These are phyloP conservation scores for Monoplex corrugatus DNA, from an alignment of 2,888 invertebrate species.

Conservation along the genomic window DNA sequence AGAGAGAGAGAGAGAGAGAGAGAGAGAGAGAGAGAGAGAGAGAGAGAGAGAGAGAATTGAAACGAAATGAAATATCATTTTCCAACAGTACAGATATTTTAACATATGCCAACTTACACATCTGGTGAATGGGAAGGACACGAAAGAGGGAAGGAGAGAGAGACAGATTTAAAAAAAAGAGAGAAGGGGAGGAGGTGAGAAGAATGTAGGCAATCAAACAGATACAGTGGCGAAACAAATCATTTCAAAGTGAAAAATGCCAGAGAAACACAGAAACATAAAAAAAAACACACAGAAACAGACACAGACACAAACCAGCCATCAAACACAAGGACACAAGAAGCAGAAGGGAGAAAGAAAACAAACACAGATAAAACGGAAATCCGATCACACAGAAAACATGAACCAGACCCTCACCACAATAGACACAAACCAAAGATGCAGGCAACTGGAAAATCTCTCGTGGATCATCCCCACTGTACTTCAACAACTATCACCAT, in stretches of 20 bases:
- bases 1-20: too few species aligned
- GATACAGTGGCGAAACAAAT: too few species aligned
- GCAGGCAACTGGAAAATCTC: constrained; percentile 1
- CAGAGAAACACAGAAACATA: background rate
- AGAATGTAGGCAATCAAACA: background rate
- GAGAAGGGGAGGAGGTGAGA: constrained; percentile 20
- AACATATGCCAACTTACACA: too few species aligned
- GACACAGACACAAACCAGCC: background rate
- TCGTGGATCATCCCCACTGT: background rate
- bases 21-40: background rate
- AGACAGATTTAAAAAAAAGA: background rate
- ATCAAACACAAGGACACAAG: constrained; percentile 23
- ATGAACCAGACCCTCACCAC: too few species aligned
- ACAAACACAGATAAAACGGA: too few species aligned
- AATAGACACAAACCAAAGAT: background rate
- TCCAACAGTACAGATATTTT: too few species aligned
- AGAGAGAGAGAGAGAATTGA: background rate
- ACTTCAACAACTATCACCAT: too few species aligned
- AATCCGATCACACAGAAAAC: too few species aligned
- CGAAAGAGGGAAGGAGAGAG: background rate
- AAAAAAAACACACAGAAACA: too few species aligned
- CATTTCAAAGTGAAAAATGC: background rate
- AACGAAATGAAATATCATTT: too few species aligned
- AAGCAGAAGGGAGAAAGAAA: background rate
- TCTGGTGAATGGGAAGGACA: background rate